phyloP scores from a whole-genome alignment of 2,797 vertebrate genomes.

The Epinephelus malabaricus region DNA sequence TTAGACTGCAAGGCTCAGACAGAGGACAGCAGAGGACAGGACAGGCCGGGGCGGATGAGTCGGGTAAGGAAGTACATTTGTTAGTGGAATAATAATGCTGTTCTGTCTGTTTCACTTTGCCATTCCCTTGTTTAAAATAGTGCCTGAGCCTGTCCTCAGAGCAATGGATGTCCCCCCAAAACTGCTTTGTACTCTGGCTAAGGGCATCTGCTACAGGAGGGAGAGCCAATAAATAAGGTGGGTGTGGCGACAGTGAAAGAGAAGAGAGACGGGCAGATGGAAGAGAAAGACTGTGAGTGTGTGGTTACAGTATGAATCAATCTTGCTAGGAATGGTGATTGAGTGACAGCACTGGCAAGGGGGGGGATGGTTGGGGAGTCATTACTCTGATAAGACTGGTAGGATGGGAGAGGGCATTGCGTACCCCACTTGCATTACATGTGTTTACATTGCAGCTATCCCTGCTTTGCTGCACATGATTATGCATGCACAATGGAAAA shows the following conservation, averaged over 20 bases:
- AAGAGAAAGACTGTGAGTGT: slow-evolving; percentile 7
- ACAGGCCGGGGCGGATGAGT: slow-evolving; percentile 36
- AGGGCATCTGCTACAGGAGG: slow-evolving; percentile 57
- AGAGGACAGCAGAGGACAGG: slow-evolving; percentile 66
- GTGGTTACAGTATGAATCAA: slow-evolving; percentile 59
- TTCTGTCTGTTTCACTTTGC: slow-evolving; percentile 63
- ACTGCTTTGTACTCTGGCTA: slow-evolving; percentile 47
- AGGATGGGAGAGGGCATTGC: slow-evolving; percentile 63
- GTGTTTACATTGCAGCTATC: slow-evolving; percentile 41
- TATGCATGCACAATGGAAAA: slow-evolving; percentile 27
- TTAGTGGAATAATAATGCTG: slow-evolving; percentile 70
- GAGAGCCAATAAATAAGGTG: slow-evolving; percentile 65
- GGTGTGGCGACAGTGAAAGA: slow-evolving; percentile 45
- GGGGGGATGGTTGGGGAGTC: too few species aligned
- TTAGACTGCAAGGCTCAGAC: slow-evolving; percentile 43
- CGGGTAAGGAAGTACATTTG: slow-evolving; percentile 49
- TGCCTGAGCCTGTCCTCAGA: slow-evolving; percentile 64
- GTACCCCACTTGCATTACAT: slow-evolving; percentile 53
- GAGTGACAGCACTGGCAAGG: slow-evolving; percentile 78
- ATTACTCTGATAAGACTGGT: slow-evolving; percentile 69
- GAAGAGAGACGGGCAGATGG: slow-evolving; percentile 17
- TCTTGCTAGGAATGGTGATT: slow-evolving; percentile 63
- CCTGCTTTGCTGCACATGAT: slow-evolving; percentile 36
- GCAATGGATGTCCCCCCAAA: slow-evolving; percentile 52
- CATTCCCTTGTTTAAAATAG: slow-evolving; percentile 64